Evolutionary conservation across 2,888 invertebrate species (phyloP).

Genomic region (Rhagonycha lutea): DNA sequence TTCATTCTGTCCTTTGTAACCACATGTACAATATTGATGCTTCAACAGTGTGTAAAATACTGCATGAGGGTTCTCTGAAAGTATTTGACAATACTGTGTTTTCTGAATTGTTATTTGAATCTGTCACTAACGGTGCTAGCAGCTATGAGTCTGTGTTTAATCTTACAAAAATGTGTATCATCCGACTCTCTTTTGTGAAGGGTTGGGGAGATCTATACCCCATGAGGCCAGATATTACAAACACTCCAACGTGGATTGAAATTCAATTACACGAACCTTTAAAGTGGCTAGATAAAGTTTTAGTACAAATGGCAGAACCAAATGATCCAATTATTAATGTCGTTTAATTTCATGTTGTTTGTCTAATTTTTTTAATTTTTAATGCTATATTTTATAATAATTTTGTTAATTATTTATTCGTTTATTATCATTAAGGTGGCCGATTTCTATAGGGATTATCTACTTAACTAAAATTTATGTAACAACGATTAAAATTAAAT

Average conservation of each 20-base stretch:
- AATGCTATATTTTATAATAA: no score
- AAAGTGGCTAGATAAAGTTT: constrained; percentile 97
- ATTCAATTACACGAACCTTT: constrained; percentile 97
- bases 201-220: constrained; percentile 99
- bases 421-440: no score
- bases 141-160: constrained; percentile 99
- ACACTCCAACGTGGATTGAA: constrained; percentile 99
- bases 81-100: constrained; percentile 99
- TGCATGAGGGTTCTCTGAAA: constrained; percentile 93
- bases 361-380: no score
- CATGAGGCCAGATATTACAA: constrained; percentile 97
- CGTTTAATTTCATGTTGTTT: constrained; percentile 62
- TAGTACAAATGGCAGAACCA: constrained; percentile 98
- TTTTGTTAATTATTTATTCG: no score
- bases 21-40: constrained; percentile 98
- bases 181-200: constrained; percentile 98
- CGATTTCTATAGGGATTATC: no score
- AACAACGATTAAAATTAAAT: no score
- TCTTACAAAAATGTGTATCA: constrained; percentile 98
- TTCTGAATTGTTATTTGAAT: constrained; percentile 91
- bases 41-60: constrained; percentile 98
- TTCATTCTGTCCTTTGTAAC: constrained; percentile 98
- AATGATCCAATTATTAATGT: constrained; percentile 96
- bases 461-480: no score
- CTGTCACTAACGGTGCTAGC: constrained; percentile 76